Evolutionary conservation across 2,797 vertebrate species (phyloP), one percentile per base, ranked within the genome.

Genomic region (Steatocranus sp.): DNA sequence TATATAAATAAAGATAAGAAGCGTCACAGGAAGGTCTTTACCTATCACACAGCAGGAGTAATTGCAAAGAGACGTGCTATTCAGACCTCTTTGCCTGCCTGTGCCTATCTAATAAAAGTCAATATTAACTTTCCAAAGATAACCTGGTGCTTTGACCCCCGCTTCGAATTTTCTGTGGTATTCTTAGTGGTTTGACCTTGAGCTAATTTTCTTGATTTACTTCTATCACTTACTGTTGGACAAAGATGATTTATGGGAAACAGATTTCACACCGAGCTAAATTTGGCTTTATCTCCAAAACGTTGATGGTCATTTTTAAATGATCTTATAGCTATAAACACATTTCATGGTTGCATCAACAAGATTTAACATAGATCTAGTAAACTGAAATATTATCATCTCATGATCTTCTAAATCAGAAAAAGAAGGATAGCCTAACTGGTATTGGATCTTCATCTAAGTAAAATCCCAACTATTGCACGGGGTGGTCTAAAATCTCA

Each of bases 1-100:
- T 86, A 89, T 91, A 92, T 93, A 93, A 94, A 94, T 25, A 95
- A 17, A 92, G 93, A 93, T 94, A 95, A 92, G 87, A 23, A 76
- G 78, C 50, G 76, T 89, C 82, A 79, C 84, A 25, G 86, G 79
- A 83, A 76, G 78, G 83, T 83, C 85, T 92, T 87, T 84, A 79
- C 79, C 87, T 81, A 87, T 94, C 93, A 93, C 75, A 32, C 11
- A 68, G 54, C 87, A 92, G 84, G 93, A 95, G 84, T 93, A 89
- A 95, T 94, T 86, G 88, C 76, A 61, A 84, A 91, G 78, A 93
- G 93, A 92, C 92, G 87, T 95, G 94, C 83, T 14, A 34, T 80
- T 86, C 30, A 23, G 86, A 63, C 43, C 63, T 66, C 43, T 82
- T 70, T n/a, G 49, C 25, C 81, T 15, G 79, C 49, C 54, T 4